Base-by-base conservation (phyloP, 2,888 invertebrate genomes). In the Troides helena region DNA sequence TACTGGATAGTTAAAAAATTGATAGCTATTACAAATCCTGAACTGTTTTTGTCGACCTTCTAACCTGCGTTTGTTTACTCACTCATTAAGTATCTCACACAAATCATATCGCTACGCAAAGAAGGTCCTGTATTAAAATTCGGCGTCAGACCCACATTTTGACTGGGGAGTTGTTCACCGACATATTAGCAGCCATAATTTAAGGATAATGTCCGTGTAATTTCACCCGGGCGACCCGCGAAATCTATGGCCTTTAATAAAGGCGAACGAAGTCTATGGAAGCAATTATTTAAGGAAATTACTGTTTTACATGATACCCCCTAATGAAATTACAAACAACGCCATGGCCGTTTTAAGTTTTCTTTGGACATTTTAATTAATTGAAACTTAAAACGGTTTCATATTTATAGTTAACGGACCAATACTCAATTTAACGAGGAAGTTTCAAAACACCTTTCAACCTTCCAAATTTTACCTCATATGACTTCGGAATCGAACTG, bases 221-320 rank as follows among this genome's bases (percentile, higher is more conserved):
- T 90, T 90, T 87, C 79, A 78, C 83, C 78, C 81, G 81, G 80
- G 86, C 87, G 81, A 81, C 85, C 85, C 82, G 80, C 80, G 79
- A 86, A 90, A 92, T 91, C 90, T 90, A 91, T 90, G 88, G 90
- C 81, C 86, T 87, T 89, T 90, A 92, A 92, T 92, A 90, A 92
- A 89, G 86, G 90, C 78, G 84, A 86, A 88, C 85, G 81, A 84
- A 85, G 83, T 85, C 85, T 84, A 85, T 84, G 83, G 82, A 80
- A 83, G 88, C 88, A 89, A 90, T 90, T 89, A 89, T 88, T 90
- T 88, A 86, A 86, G 85, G 77, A 86, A 88, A 90, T 90, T 90
- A 87, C 86, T 83, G 84, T 81, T 84, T 83, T 83, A 86, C 85
- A 86, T 85, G 87, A 85, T 83, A 81, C 80, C 81, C 53, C 80